phyloP scores from a whole-genome alignment of 2,113 vertebrate genomes.

The Charadrius vociferus region DNA sequence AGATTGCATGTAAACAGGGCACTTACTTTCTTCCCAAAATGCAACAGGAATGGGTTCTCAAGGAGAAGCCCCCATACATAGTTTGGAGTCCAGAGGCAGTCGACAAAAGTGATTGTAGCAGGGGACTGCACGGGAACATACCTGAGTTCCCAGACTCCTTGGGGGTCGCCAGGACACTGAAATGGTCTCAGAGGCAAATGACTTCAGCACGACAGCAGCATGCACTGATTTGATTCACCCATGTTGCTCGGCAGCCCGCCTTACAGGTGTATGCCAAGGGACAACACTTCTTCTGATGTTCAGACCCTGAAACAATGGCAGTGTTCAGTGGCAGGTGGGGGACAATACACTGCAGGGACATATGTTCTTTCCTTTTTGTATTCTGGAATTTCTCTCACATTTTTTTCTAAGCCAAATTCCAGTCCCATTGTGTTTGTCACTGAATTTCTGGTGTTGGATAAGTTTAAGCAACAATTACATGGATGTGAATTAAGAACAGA shows the following conservation, averaged over 20 bases:
- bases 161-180: not conserved
- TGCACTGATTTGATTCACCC: not conserved
- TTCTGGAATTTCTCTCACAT: not conserved
- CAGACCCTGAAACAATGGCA: not conserved
- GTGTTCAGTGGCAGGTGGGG: not conserved
- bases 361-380: not conserved
- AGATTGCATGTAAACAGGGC: not conserved
- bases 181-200: not conserved
- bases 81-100: not conserved
- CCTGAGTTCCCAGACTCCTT: not conserved
- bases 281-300: not conserved
- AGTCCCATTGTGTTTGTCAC: not conserved
- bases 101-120: not conserved
- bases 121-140: not conserved
- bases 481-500: fast-evolving
- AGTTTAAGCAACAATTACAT: not conserved
- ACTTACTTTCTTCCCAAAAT: not conserved
- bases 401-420: not conserved
- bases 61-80: fast-evolving
- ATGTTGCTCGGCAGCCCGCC: not conserved
- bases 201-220: not conserved
- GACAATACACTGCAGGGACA: not conserved
- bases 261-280: not conserved
- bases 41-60: not conserved
- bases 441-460: not conserved